phyloP scores from a whole-genome alignment of 2,888 invertebrate genomes.

The Scaptomyza tumidula region DNA sequence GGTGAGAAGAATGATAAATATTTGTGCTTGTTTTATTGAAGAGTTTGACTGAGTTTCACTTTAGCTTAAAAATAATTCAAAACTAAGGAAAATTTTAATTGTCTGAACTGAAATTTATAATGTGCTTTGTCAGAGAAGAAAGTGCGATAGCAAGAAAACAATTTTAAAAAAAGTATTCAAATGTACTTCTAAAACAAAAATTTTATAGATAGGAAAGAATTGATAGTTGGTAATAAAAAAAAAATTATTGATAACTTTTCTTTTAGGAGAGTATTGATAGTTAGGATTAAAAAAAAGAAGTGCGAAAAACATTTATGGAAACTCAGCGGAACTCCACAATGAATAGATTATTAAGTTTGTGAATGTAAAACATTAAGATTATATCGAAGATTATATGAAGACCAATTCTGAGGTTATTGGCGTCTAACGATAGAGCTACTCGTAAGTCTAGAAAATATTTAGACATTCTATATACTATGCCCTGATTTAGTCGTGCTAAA shows the following conservation, averaged over 20 bases:
- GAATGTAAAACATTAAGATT: conserved; percentile 15
- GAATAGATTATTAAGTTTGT: background rate
- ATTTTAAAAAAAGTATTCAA: background rate
- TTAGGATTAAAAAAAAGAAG: too few species aligned
- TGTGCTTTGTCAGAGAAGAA: conserved; percentile 1
- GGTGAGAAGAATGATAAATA: conserved; percentile 8
- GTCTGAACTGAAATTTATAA: too few species aligned
- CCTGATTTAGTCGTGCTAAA: conserved; percentile 45
- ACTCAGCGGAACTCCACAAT: background rate
- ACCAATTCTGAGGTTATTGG: conserved; percentile 79
- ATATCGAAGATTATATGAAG: conserved; percentile 56
- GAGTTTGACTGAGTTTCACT: conserved; percentile 4
- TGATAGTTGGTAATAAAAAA: too few species aligned
- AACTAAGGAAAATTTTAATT: too few species aligned
- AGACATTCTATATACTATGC: conserved; percentile 57
- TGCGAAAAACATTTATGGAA: background rate
- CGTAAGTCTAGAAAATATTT: conserved; percentile 25
- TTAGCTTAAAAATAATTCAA: background rate
- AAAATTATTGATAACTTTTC: too few species aligned
- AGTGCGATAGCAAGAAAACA: background rate
- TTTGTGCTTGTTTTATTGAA: conserved; percentile 3
- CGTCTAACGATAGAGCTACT: conserved; percentile 61
- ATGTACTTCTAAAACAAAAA: too few species aligned
- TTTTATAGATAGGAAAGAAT: too few species aligned
- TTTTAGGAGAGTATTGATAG: background rate